Base-by-base conservation (phyloP, 2,888 invertebrate genomes). In the Adineta ricciae region DNA sequence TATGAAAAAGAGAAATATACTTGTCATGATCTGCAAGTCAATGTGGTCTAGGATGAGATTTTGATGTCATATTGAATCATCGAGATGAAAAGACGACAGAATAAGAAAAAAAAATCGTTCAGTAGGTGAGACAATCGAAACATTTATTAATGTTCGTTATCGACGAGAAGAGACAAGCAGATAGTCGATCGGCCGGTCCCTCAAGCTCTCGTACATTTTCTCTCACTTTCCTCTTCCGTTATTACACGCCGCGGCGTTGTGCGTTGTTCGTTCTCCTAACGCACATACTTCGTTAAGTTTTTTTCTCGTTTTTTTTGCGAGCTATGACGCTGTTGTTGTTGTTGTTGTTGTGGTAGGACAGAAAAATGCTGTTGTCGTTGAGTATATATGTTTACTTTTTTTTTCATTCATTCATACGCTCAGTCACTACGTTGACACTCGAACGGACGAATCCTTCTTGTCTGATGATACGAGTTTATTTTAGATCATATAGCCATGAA, bases 161-260 rank as follows among this genome's bases (percentile, higher is more conserved):
- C 32, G 64, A 64, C 64, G 64, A 64, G 64, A 64, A 64, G 64
- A 64, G 32, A 64, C n/a, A 64, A 32, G 64, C 52, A 64, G 64
- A 64, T 64, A 64, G 64, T 27, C 64, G 64, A 64, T 64, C 64
- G 64, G 64, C 27, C 64, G 64, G 64, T 64, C 64, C 64, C 64
- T 32, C 64, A 64, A 64, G 64, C 64, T 64, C 64, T 64, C 64
- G 64, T 27, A 64, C 64, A 64, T 64, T 64, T 64, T 64, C 64
- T 64, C 64, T 64, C 64, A 32, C 32, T 64, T 64, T 64, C 64
- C 64, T 64, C 64, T 64, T 64, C 64, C 64, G 64, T 64, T 64
- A 64, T 64, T 32, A 52, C 64, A 14, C 64, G 64, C 64, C 32
- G 64, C 64, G 64, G 64, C 64, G 64, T 64, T 27, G 64, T 16